Conservation (phyloP, 2,888 invertebrate genomes). For the Leptura quadrifasciata region DNA sequence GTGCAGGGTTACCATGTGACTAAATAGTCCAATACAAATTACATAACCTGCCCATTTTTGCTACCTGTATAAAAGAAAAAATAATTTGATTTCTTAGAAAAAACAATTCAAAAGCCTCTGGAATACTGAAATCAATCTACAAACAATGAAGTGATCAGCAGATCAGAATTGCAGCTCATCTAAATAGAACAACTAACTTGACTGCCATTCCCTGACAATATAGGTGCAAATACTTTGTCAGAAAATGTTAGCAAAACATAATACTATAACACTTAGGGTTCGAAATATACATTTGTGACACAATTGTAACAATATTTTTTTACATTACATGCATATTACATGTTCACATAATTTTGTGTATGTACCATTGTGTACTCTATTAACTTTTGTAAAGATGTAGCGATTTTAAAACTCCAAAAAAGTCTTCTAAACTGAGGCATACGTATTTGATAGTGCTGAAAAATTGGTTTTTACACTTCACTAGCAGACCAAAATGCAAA, state of each 20-base stretch:
- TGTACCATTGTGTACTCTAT: not conserved
- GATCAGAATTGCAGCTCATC: slow-evolving; percentile 72
- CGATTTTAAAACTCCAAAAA: not conserved
- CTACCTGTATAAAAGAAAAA: slow-evolving; percentile 25
- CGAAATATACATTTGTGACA: slow-evolving; percentile 46
- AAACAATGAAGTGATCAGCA: slow-evolving; percentile 69
- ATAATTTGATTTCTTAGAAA: slow-evolving; percentile 49
- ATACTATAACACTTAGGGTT: slow-evolving; percentile 55
- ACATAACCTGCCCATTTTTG: not conserved
- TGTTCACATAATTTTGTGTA: slow-evolving; percentile 11
- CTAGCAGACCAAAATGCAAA: too few species aligned
- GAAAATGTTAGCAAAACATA: slow-evolving; percentile 58
- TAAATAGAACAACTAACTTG: slow-evolving; percentile 66
- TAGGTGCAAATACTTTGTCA: slow-evolving; percentile 57
- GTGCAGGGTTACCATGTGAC: not conserved
- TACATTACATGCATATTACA: slow-evolving; percentile 17
- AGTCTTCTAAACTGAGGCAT: not conserved
- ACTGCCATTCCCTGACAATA: slow-evolving; percentile 60
- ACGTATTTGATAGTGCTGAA: too few species aligned
- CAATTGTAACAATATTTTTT: slow-evolving; percentile 30
- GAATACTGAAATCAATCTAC: slow-evolving; percentile 74
- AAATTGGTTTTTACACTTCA: too few species aligned
- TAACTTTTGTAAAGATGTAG: not conserved
- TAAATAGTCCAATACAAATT: not conserved
- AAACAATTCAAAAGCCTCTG: slow-evolving; percentile 58